phyloP scores from a whole-genome alignment of 2,888 invertebrate species.

The Phaedon cochleariae region DNA sequence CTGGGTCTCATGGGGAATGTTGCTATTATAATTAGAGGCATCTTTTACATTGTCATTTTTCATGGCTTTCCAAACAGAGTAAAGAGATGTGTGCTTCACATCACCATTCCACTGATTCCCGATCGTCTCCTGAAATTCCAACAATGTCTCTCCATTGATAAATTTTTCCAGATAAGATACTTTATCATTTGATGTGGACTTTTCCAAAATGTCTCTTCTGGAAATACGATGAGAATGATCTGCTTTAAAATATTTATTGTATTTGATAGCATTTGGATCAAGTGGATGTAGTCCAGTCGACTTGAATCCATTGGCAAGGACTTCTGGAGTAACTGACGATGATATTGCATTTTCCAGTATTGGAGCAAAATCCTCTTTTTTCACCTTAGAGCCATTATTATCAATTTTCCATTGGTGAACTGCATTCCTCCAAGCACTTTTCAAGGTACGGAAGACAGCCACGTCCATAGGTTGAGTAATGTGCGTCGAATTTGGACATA shows the following conservation, averaged over 20 bases:
- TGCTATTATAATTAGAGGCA: conserved; percentile 4
- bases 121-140: conserved; percentile 9
- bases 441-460: conserved; percentile 23
- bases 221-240: neutral
- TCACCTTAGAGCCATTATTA: conserved; percentile 11
- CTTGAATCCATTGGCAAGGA: conserved; percentile 21
- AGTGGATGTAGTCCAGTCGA: too few relatives aligned
- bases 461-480: conserved; percentile 21
- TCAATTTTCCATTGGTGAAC: too few relatives aligned
- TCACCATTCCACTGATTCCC: conserved; percentile 4
- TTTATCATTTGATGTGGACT: conserved; percentile 10
- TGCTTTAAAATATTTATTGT: conserved; percentile 20
- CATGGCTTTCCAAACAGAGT: neutral
- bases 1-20: conserved; percentile 4
- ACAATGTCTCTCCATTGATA: conserved; percentile 1
- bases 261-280: conserved; percentile 21
- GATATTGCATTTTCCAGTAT: conserved; percentile 20
- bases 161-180: conserved; percentile 8
- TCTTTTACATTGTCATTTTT: conserved; percentile 6
- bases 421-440: conserved; percentile 23
- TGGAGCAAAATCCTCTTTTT: conserved; percentile 17
- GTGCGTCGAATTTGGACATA: conserved; percentile 18
- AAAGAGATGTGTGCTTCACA: too few relatives aligned
- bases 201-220: neutral
- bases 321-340: conserved; percentile 10